Percentiles rank a stretch among this genome's conserved stretches.
These are phyloP conservation scores for Malacoraja senta DNA, from an alignment of 2,797 vertebrate genomes.

Conservation along the genomic window DNA sequence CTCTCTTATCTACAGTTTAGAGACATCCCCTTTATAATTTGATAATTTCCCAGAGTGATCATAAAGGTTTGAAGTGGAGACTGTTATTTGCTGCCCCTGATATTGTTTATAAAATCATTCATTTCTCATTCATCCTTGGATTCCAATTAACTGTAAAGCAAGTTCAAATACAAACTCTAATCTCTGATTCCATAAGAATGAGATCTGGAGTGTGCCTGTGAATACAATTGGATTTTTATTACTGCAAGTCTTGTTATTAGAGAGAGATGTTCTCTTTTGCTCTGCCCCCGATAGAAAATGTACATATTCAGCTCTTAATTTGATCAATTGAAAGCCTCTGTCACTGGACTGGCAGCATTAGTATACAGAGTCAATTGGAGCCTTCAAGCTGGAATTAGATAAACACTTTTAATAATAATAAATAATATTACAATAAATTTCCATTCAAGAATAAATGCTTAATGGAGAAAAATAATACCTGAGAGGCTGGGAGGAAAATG, in stretches of 20 bases:
- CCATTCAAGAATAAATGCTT: too few species aligned
- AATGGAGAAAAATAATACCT: too few species aligned
- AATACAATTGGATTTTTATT: not conserved
- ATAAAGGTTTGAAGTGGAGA: not conserved
- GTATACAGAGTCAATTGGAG: too few species aligned
- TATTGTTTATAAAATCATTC: not conserved
- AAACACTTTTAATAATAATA: too few species aligned
- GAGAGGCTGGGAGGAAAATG: too few species aligned
- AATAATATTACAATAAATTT: too few species aligned
- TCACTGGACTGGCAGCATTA: not conserved
- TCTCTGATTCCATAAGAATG: slow-evolving; percentile 20
- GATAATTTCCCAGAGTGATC: not conserved
- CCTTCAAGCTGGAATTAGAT: too few species aligned
- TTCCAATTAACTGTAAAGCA: not conserved
- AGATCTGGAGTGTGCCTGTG: not conserved
- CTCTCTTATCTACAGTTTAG: not conserved
- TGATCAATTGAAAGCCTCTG: not conserved
- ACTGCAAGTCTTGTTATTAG: not conserved
- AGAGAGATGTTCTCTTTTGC: not conserved
- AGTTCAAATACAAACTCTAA: slow-evolving; percentile 26
- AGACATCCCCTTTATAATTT: not conserved
- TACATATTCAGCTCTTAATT: not conserved
- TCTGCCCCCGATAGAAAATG: not conserved
- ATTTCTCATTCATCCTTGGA: not conserved
- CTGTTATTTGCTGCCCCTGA: too few species aligned